Conservation (phyloP, 1,140 invertebrate species). For the Microvelia longipes region DNA sequence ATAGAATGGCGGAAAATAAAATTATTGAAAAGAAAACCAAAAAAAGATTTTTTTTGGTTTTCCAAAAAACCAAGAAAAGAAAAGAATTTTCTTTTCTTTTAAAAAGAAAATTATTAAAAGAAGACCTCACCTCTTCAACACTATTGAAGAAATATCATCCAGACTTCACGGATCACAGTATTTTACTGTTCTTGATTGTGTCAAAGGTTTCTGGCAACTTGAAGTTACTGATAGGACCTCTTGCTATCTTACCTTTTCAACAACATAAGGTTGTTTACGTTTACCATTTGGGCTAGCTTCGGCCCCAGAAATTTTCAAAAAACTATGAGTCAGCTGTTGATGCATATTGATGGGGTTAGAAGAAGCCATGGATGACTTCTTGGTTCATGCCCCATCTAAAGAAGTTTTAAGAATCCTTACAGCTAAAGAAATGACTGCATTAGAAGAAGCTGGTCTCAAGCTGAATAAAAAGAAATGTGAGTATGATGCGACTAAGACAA, state of each 20-base stretch:
- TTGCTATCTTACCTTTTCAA: neutral
- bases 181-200: neutral
- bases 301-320: neutral
- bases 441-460: neutral
- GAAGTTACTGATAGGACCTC: neutral
- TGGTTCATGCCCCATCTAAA: neutral
- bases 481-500: neutral
- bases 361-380: neutral
- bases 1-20: neutral
- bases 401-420: neutral
- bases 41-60: neutral
- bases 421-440: neutral
- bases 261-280: neutral
- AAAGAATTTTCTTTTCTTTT: neutral
- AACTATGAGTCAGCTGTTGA: neutral
- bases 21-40: neutral
- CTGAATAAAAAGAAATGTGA: neutral
- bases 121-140: neutral
- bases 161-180: neutral
- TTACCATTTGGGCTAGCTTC: neutral
- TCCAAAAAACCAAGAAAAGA: neutral
- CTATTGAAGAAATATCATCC: neutral
- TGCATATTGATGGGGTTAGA: neutral
- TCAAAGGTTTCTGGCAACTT: neutral
- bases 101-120: neutral